These are phyloP conservation scores for Halcyon senegalensis DNA, from an alignment of 2,113 vertebrate species.

Conservation along the genomic window DNA sequence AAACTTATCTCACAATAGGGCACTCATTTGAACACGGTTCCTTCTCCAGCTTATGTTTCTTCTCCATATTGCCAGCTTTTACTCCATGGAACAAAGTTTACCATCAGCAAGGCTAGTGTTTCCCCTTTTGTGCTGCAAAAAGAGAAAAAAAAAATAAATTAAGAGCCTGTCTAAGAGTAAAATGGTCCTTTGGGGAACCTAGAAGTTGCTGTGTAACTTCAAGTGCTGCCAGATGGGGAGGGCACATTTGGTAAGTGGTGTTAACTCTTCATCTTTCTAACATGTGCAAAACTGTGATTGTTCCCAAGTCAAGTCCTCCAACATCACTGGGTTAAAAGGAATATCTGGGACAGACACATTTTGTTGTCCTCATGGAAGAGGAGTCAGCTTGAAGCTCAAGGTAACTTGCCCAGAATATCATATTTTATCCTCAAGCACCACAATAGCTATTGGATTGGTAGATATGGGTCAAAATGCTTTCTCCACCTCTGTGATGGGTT, in stretches of 20 bases:
- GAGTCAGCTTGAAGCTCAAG: neutral
- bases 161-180: neutral
- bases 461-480: neutral
- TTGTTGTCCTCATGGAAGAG: neutral
- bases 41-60: conserved; percentile 23
- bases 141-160: neutral
- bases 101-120: neutral
- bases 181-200: neutral
- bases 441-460: neutral
- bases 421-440: neutral
- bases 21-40: neutral
- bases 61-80: neutral
- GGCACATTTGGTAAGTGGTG: neutral
- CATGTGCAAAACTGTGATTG: neutral
- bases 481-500: rapidly evolving
- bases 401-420: neutral
- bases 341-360: neutral
- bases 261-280: neutral
- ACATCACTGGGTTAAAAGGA: neutral
- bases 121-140: neutral
- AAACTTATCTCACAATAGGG: conserved; percentile 57
- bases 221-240: neutral
- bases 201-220: neutral
- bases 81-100: conserved; percentile 3
- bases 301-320: neutral